phyloP scores from a whole-genome alignment of 2,888 invertebrate species.

The Andrena marginata region DNA sequence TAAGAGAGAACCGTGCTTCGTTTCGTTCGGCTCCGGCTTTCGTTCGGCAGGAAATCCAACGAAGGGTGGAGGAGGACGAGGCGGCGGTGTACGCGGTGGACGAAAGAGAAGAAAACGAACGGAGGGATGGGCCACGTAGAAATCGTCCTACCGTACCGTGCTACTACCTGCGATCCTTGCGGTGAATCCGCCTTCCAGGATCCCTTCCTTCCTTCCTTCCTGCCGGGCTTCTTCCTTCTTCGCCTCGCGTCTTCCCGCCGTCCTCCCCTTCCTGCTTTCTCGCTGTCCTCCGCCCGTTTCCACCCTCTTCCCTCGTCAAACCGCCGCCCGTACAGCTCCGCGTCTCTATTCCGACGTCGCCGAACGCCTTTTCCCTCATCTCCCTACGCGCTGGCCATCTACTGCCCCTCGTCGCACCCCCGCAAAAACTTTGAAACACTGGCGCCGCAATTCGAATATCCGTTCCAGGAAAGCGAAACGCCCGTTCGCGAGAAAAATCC shows the following conservation, averaged over 20 bases:
- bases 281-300: not conserved
- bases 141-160: slow-evolving; percentile 75
- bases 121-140: slow-evolving; percentile 74
- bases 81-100: slow-evolving; percentile 63
- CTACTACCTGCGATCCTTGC: slow-evolving; percentile 75
- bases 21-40: slow-evolving; percentile 78
- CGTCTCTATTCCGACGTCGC: slow-evolving; percentile 16
- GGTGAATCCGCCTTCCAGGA: slow-evolving; percentile 74
- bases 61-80: slow-evolving; percentile 65
- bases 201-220: slow-evolving; percentile 75
- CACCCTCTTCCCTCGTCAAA: slow-evolving; percentile 12
- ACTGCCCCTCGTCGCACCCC: too few relatives aligned
- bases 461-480: slow-evolving; percentile 37
- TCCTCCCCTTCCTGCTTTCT: slow-evolving; percentile 11
- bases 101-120: slow-evolving; percentile 69
- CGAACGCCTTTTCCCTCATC: not conserved
- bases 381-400: not conserved
- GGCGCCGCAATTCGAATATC: slow-evolving; percentile 31
- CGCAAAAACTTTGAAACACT: slow-evolving; percentile 14
- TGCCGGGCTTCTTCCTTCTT: slow-evolving; percentile 61
- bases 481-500: slow-evolving; percentile 16
- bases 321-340: slow-evolving; percentile 10
- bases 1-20: slow-evolving; percentile 80
- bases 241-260: slow-evolving; percentile 31
- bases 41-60: slow-evolving; percentile 71